Base-by-base conservation (phyloP, 2,888 invertebrate species). In the Caenorhabditis sp. region DNA sequence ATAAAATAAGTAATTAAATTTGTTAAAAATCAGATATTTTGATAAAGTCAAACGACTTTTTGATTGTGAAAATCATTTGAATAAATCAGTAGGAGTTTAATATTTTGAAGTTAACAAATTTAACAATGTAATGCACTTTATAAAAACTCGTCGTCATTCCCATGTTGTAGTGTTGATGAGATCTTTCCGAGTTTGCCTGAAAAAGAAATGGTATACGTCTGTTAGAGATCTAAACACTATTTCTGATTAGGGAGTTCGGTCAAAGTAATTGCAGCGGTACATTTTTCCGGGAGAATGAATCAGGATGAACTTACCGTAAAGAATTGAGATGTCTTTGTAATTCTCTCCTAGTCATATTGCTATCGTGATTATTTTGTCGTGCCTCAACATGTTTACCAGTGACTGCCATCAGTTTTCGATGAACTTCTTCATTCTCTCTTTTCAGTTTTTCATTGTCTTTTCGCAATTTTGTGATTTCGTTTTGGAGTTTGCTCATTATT, bases 391-490 rank as follows among this genome's bases (percentile, higher is more conserved):
- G 43, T 43, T 43, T 43, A 12, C 43, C 43, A 6, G 43, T 43
- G 3, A 17, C 17, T 43, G 17, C 17, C 2, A 3, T 10, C 43
- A 43, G 14, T 3, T 14, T 5, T 43, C 37, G 27, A 37, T 63
- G 63, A 6, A 19, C 43, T 43, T 36, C 23, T 37, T 73, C 73
- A 49, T 66, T 68, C 8, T 31, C 57, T 54, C 68, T 73, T 51
- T 66, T 73, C 65, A 73, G 51, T 53, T 37, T 24, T 1, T 66
- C 68, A 43, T 73, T 73, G 27, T 65, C 62, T 36, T 73, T 68
- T n/a, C 54, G 43, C 26, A 73, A 31, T 12, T n/a, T 19, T 19
- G 24, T 26, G 5, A 73, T 68, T 51, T 73, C 73, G 12, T 49
- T 19, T 23, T 65, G 58, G 23, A 73, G 58, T 24, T 55, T 58